Base-by-base conservation (phyloP, 2,888 invertebrate genomes). In the Drosophila lacicola region DNA sequence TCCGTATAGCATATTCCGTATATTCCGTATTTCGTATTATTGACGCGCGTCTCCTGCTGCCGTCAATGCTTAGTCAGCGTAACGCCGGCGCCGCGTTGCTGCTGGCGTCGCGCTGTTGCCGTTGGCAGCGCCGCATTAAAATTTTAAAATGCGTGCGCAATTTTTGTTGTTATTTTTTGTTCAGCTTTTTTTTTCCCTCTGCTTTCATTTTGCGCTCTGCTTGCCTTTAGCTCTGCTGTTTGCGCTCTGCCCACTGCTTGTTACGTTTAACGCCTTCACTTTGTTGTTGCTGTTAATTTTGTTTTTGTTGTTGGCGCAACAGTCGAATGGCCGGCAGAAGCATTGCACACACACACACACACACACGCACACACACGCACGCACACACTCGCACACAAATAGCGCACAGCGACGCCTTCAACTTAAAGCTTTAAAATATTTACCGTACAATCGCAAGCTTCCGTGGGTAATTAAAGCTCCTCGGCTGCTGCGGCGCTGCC, bases 71-170 rank as follows among this genome's bases (percentile, higher is more conserved):
- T 79, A 79, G 80, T 82, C 79, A 82, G 80, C 82, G 75, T 71
- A 61, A 58, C 79, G 65, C 60, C 60, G 39, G 36, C 62, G 61
- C 61, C 70, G 72, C 62, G 60, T 21, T 21, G 50, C 36, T 3
- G 46, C 14, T 14, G 14, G 2, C 50, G 41, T 39, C 33, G 34
- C 49, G 54, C 54, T 45, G 68, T 66, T 67, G 69, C 51, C 63
- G 54, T 61, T 67, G 71, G 76, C 78, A 70, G 71, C 68, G 53
- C 29, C 74, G 85, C 88, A 85, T 87, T 80, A 86, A 82, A 78
- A 86, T 82, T 78, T 88, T 63, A 70, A 85, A 88, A 78, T 76
- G 80, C 67, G 82, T 75, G 63, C 68, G 69, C 65, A 37, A 36
- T 54, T 61, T 55, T 66, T 54, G 49, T 53, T 19, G 39, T 8